Evolutionary conservation across 2,797 vertebrate species (phyloP).

Genomic region (Natrix natrix): DNA sequence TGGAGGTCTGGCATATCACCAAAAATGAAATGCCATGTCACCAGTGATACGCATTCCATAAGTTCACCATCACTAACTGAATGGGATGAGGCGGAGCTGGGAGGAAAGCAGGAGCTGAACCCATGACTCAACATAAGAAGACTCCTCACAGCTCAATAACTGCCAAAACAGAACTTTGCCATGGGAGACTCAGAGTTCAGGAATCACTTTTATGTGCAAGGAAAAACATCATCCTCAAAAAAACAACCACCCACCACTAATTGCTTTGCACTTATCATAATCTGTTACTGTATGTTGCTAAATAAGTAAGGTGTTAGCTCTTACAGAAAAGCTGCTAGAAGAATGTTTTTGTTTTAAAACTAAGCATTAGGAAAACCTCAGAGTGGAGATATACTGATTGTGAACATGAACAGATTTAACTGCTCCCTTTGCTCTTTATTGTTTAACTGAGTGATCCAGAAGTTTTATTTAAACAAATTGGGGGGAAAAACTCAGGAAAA

Average conservation of each 20-base stretch:
- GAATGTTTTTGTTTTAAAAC: not conserved
- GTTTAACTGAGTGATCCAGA: not conserved
- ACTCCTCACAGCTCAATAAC: not conserved
- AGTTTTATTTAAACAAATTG: not conserved
- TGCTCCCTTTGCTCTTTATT: not conserved
- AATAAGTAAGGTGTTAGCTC: not conserved
- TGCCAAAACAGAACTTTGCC: not conserved
- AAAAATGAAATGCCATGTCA: not conserved
- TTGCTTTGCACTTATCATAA: not conserved
- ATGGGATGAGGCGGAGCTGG: not conserved
- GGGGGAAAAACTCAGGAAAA: not conserved
- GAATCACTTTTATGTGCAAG: not conserved
- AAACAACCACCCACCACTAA: not conserved
- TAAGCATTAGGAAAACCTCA: not conserved
- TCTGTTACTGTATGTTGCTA: not conserved
- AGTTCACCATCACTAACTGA: not conserved
- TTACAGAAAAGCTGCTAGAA: not conserved
- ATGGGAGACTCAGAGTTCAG: not conserved
- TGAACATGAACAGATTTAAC: not conserved
- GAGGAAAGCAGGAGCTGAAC: not conserved
- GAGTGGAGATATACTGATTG: not conserved
- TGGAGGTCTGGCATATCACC: not conserved
- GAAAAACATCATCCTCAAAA: not conserved
- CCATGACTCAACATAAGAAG: not conserved
- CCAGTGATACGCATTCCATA: not conserved